Evolutionary conservation across 2,888 invertebrate genomes (phyloP), one percentile per base, ranked within the genome.

Genomic region (Dryobota labecula): DNA sequence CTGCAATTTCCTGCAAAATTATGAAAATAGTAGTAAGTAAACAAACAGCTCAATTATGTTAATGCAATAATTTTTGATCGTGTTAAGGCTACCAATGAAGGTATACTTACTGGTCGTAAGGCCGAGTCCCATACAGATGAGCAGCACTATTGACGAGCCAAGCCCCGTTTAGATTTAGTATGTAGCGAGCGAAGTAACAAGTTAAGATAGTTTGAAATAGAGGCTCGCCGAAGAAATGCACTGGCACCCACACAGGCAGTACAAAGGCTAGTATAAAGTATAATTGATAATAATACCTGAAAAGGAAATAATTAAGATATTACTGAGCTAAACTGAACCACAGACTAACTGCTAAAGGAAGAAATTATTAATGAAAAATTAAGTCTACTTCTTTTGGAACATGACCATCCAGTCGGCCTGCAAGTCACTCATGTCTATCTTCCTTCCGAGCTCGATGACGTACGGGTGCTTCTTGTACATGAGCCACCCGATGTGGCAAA

Each of bases 401-500:
- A 97, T 97, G 33, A 98, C 96, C 79, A 98, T 94, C 81, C 96
- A 96, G 88, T 98, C 98, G 1, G 96, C 96, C 83, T 97, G 94
- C 72, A 98, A 90, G 88, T 98, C 98, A n/a, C 97, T 97, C 95
- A 98, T 94, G 87, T 98, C 98, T 45, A 98, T 96, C 38, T 94
- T 96, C 71, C 84, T 97, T 36, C 97, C 98, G 82, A 97, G 97
- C 73, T 96, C 95, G 41, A 96, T 97, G 47, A 98, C 97, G 77
- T 97, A 96, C 0, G 98, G 98, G 89, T 98, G 98, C 90, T 98
- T 98, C 81, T 96, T 97, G 75, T 95, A 94, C 96, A 98, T 96
- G 30, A 98, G 93, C 98, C 98, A 99, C 9, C 98, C 98, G 65
- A 98, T 97, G 90, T 99, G 98, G 3, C 97, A 97, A 93, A 98